Conservation (phyloP, 2,113 vertebrate species). For the Oreochromis tanganicae region DNA sequence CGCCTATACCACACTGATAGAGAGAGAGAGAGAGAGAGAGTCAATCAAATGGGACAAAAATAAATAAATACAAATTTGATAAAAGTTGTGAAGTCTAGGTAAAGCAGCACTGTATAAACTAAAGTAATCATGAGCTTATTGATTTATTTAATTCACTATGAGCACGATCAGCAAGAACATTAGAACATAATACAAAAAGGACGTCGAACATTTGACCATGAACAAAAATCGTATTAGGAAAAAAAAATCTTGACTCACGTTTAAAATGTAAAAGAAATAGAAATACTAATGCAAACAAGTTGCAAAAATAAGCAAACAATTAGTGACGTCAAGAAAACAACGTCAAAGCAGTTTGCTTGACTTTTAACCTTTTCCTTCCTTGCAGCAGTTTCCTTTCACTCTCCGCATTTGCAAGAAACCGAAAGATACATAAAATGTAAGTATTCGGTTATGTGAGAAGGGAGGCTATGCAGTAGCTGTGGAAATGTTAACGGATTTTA, state of each 20-base stretch:
- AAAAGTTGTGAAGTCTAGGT: conserved; percentile 35
- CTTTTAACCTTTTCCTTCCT: background rate
- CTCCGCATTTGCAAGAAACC: background rate
- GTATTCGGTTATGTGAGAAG: background rate
- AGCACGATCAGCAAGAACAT: background rate
- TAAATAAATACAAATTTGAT: background rate
- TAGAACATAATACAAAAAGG: background rate
- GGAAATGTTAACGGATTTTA: background rate
- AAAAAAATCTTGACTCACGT: background rate
- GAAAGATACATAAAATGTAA: background rate
- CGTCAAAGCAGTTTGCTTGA: background rate
- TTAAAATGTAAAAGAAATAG: background rate
- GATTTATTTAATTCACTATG: background rate
- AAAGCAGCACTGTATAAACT: background rate
- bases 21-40: background rate
- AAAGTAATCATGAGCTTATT: background rate
- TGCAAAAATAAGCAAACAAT: background rate
- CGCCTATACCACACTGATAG: conserved; percentile 40
- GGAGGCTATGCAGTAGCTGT: background rate
- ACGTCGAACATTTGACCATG: background rate
- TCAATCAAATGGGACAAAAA: background rate
- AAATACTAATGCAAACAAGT: background rate
- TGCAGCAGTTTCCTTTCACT: background rate
- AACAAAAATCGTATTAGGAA: background rate
- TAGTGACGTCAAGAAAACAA: background rate